Base-by-base conservation (phyloP, 2,113 vertebrate species). In the Pseudorasbora parva region DNA sequence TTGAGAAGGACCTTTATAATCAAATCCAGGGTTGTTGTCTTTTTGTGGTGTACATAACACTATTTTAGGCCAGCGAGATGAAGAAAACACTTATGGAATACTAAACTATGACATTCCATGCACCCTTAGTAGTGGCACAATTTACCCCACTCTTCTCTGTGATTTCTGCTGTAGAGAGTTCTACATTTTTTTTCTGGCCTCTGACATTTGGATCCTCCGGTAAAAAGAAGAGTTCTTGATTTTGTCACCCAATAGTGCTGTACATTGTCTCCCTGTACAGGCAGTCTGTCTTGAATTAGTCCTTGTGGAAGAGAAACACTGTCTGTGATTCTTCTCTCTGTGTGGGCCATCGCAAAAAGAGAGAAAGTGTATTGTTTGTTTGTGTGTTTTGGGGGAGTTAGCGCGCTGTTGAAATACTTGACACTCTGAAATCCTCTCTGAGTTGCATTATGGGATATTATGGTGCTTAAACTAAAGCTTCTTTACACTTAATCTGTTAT, bases 301-400 rank as follows among this genome's bases (percentile, higher is more conserved):
- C 60, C 79, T 74, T 78, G 57, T 83, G 81, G 56, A 82, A 82
- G 72, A 66, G 87, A 91, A 92, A 90, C 83, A 88, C 83, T 90
- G 82, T 91, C 82, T 80, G 78, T 83, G 66, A 37, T 87, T 33
- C 86, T 25, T 74, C 23, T 81, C 37, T 68, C 54, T 37, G 83
- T 76, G 59, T 62, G 47, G 59, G 62, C 85, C 49, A 76, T 45
- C 27, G n/a, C 33, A 37, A 45, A 47, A 30, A 68, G 15, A 43
- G 49, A 75, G 51, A 73, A 23, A 25, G n/a, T 30, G n/a, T 69
- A 9, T 41, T 60, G 43, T 77, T 41, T 78, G 56, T 79, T 64
- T 79, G 57, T 64, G 59, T 43, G 54, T 60, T 78, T 79, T 79
- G 77, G 77, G 41, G 77, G 77, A 64, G 57, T 64, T 64, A 47